These are phyloP conservation scores for Thunnus albacares DNA, from an alignment of 2,797 vertebrate genomes.

Conservation along the genomic window DNA sequence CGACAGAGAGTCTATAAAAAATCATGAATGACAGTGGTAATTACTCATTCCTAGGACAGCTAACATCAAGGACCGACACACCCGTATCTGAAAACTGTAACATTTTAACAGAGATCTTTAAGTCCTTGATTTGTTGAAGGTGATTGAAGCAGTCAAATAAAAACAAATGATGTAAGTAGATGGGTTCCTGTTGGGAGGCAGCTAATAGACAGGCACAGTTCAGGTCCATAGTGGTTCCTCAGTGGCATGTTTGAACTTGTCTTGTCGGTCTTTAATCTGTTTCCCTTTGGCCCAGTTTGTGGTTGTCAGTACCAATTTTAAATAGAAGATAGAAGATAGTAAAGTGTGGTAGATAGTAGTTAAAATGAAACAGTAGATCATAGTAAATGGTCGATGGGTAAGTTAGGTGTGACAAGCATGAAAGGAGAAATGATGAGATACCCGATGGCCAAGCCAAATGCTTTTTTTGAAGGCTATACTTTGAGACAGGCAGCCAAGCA, in stretches of 20 bases:
- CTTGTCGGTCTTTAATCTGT: slow-evolving; percentile 58
- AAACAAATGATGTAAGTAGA: slow-evolving; percentile 37
- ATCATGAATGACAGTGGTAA: slow-evolving; percentile 13
- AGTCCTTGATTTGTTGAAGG: slow-evolving; percentile 34
- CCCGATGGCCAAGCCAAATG: slow-evolving; percentile 1
- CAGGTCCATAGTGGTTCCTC: slow-evolving; percentile 26
- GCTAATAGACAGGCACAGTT: slow-evolving; percentile 25
- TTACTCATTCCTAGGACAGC: slow-evolving; percentile 10
- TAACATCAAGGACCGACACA: slow-evolving; percentile 26
- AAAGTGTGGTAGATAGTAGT: slow-evolving; percentile 36
- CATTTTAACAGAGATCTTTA: slow-evolving; percentile 29
- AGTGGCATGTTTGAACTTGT: slow-evolving; percentile 45
- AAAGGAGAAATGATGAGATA: slow-evolving; percentile 49
- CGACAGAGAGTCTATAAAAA: slow-evolving; percentile 36
- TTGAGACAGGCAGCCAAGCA: slow-evolving; percentile 37
- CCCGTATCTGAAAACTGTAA: neutral
- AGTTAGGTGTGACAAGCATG: slow-evolving; percentile 62
- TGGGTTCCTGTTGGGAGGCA: slow-evolving; percentile 27
- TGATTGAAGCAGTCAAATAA: slow-evolving; percentile 36
- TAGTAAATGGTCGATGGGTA: slow-evolving; percentile 38
- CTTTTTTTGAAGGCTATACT: slow-evolving; percentile 26
- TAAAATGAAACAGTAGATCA: slow-evolving; percentile 53
- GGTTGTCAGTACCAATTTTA: slow-evolving; percentile 66
- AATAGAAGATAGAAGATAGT: slow-evolving; percentile 39
- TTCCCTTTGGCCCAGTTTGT: slow-evolving; percentile 63